These are phyloP conservation scores for Caligus rogercresseyi DNA, from an alignment of 1,140 invertebrate species.

Conservation along the genomic window DNA sequence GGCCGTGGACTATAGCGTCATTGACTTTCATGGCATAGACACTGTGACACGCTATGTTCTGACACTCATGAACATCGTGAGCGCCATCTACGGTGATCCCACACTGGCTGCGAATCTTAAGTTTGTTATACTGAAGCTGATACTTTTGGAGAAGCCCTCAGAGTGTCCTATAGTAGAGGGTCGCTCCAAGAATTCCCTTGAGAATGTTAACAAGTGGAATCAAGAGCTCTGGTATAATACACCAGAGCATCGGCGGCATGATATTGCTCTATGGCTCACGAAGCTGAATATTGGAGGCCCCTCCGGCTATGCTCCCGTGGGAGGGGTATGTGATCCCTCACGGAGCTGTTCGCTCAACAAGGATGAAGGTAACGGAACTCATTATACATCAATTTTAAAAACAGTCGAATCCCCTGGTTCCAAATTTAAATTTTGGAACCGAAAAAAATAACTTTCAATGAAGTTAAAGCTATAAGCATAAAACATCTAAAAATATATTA, in stretches of 20 bases:
- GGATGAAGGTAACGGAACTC: conserved; percentile 52
- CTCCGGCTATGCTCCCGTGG: conserved; percentile 59
- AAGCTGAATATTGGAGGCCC: conserved; percentile 50
- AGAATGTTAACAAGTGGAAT: conserved; percentile 54
- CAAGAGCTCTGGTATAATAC: conserved; percentile 34
- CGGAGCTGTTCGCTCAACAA: conserved; percentile 53
- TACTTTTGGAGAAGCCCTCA: conserved; percentile 38
- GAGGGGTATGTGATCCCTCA: conserved; percentile 47
- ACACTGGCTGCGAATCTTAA: conserved; percentile 45
- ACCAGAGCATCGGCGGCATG: conserved; percentile 37
- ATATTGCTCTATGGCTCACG: conserved; percentile 53
- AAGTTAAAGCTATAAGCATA: too few relatives aligned
- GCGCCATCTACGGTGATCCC: conserved; percentile 48
- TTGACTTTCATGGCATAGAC: conserved; percentile 44
- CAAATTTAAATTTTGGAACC: too few relatives aligned
- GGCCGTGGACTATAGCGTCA: conserved; percentile 45
- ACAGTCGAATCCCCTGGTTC: too few relatives aligned
- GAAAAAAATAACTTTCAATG: too few relatives aligned
- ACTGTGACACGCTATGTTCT: conserved; percentile 48
- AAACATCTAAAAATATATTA: too few relatives aligned
- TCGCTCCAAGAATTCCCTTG: conserved; percentile 42
- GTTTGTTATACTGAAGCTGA: conserved; percentile 42
- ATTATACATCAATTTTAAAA: too few relatives aligned
- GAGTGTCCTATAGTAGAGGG: conserved; percentile 26
- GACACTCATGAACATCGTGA: conserved; percentile 53